Evolutionary conservation across 1,140 invertebrate species (phyloP), one percentile per base, ranked within the genome.

Genomic region (Reticulitermes speratus): DNA sequence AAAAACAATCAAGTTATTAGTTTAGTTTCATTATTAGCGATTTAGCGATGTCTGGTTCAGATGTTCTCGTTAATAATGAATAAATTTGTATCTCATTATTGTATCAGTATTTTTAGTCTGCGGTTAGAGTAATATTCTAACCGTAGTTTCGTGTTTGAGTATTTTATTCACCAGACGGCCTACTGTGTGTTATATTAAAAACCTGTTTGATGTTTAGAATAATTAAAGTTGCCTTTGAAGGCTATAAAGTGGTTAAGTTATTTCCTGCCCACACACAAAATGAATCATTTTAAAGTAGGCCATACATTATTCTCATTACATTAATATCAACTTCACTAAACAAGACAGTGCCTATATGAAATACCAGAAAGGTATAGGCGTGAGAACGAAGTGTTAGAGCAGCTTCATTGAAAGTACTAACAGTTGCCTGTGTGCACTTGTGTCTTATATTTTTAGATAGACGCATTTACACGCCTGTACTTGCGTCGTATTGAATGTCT

Each of bases 51-150:
- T 30, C 65, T 30, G 1, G 0, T 75, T 25, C 65, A 75, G 1
- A 75, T 25, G 2, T 75, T 75, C 25, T 75, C 65, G n/a, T 75
- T 75, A 75, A 12, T 25, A 30, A 75, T 75, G 65, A 75, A 75
- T 75, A 75, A 75, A 75, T 75, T 75, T 75, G 65, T 75, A 75
- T 75, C 65, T 30, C 65, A 75, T 75, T 75, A 75, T 75, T 75
- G n/a, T 75, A 75, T 75, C n/a, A 75, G 65, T 9, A 75, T 30
- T 75, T 30, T 75, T 75, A 75, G n/a, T 75, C 7, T 75, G 9
- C n/a, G 25, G 25, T 3, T 75, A 25, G 14, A n/a, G 65, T 30
- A 75, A 75, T 8, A 3, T 9, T 11, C n/a, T 75, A n/a, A 75
- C n/a, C 14, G n/a, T 30, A 30, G 25, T 75, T 75, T 30, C n/a